Percentiles rank a stretch among this genome's conserved stretches.
Conservation (phyloP, 2,888 invertebrate species). For the Terebella lapidaria region DNA sequence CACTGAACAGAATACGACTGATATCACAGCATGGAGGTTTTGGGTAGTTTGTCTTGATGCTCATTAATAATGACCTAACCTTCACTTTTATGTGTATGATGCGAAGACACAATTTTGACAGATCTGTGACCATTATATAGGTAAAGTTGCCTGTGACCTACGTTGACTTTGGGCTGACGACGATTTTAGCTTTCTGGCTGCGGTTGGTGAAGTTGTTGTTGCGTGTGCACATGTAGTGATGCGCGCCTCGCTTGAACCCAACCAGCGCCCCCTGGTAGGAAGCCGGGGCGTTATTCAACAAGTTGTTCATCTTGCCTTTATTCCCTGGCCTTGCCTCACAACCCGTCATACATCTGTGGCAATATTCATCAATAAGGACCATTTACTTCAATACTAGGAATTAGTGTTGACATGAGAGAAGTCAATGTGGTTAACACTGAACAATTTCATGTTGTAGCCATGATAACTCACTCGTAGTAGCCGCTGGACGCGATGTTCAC, state of each 20-base stretch:
- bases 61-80: no score
- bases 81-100: no score
- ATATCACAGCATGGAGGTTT: no score
- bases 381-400: background rate
- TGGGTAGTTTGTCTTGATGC: no score
- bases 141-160: no score
- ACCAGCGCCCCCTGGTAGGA: slow-evolving; percentile 47
- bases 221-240: slow-evolving; percentile 47
- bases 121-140: no score
- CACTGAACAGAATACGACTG: no score
- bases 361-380: background rate
- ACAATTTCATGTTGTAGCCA: background rate
- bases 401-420: background rate
- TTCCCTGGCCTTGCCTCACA: background rate
- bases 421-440: no score
- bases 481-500: slow-evolving; percentile 46
- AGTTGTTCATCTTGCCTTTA: slow-evolving; percentile 30
- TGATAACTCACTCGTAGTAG: slow-evolving; percentile 39
- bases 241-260: slow-evolving; percentile 37
- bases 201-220: slow-evolving; percentile 51
- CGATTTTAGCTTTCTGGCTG: slow-evolving; percentile 43
- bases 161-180: no score
- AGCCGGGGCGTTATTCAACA: slow-evolving; percentile 49
- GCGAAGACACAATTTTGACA: no score
- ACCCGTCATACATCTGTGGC: background rate